Evolutionary conservation across 2,797 vertebrate genomes (phyloP).

Genomic region (Psittacula echo): DNA sequence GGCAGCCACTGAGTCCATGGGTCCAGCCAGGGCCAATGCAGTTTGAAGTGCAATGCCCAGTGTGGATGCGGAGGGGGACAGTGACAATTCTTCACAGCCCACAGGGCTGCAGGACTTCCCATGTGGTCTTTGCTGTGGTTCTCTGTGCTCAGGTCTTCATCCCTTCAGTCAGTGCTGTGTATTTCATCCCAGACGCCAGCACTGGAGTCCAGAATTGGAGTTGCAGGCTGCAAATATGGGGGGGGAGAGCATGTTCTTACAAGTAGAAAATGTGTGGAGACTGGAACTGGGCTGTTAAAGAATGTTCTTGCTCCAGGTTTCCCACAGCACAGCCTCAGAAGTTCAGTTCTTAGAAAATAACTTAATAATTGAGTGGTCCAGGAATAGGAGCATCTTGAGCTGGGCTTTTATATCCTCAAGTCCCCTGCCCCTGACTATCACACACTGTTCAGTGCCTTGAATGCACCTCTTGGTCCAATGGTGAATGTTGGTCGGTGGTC

Average conservation of each 20-base stretch:
- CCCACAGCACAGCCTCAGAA: not conserved
- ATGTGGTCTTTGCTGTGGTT: fast-evolving
- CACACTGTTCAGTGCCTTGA: not conserved
- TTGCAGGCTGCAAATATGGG: not conserved
- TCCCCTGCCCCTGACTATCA: not conserved
- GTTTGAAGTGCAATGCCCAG: no score
- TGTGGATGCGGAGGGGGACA: no score
- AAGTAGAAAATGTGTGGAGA: fast-evolving
- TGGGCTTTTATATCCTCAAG: not conserved
- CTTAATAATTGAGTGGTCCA: not conserved
- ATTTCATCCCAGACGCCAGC: not conserved
- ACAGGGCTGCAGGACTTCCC: not conserved
- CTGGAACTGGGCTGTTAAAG: not conserved
- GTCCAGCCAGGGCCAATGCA: not conserved
- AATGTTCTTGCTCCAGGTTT: not conserved
- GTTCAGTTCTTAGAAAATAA: not conserved
- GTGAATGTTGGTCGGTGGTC: not conserved
- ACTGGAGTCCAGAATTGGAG: not conserved
- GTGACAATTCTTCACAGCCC: not conserved
- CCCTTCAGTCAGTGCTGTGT: not conserved
- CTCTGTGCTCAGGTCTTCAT: fast-evolving
- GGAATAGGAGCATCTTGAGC: not conserved
- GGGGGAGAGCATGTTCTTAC: not conserved
- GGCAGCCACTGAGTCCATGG: not conserved
- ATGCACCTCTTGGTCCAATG: not conserved